A percentile compares a stretch with the other conserved stretches of the same genome.
These are phyloP conservation scores for Phylloscopus whistleri DNA, from an alignment of 2,113 vertebrate genomes.

Conservation along the genomic window DNA sequence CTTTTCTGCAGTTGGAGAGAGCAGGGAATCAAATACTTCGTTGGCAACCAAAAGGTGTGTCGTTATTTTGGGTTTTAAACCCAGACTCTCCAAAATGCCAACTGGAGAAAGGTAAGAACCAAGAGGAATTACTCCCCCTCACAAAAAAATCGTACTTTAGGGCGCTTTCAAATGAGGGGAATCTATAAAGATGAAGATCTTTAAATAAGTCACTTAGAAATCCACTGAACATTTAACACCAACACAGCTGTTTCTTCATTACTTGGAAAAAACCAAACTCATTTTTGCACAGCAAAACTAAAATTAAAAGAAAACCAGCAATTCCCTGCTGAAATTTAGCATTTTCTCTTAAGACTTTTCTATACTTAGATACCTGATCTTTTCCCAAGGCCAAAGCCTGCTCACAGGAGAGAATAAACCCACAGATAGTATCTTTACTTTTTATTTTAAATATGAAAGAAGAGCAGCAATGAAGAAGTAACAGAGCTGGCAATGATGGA, in stretches of 20 bases:
- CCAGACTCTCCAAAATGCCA: neutral
- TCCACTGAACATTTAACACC: slow-evolving; percentile 37
- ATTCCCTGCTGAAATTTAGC: neutral
- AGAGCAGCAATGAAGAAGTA: neutral
- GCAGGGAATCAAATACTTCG: neutral
- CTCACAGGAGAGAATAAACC: neutral
- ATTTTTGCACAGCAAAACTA: neutral
- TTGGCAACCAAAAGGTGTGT: neutral
- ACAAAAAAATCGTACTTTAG: neutral
- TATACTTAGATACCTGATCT: slow-evolving; percentile 25
- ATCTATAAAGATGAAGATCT: neutral
- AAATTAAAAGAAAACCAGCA: slow-evolving; percentile 29
- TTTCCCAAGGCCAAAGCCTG: neutral
- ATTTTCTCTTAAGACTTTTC: slow-evolving; percentile 3
- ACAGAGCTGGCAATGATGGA: neutral
- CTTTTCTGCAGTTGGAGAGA: neutral
- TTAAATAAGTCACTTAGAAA: slow-evolving; percentile 1
- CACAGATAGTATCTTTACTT: neutral
- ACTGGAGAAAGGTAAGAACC: neutral
- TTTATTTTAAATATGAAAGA: neutral
- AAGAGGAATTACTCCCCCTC: neutral
- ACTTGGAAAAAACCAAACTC: neutral
- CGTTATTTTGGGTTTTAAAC: neutral
- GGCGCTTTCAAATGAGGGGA: neutral
- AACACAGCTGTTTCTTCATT: slow-evolving; percentile 34